Percentiles rank a stretch among this genome's conserved stretches.
Conservation (phyloP, 2,797 vertebrate species). For the Enteromius mattozi region DNA sequence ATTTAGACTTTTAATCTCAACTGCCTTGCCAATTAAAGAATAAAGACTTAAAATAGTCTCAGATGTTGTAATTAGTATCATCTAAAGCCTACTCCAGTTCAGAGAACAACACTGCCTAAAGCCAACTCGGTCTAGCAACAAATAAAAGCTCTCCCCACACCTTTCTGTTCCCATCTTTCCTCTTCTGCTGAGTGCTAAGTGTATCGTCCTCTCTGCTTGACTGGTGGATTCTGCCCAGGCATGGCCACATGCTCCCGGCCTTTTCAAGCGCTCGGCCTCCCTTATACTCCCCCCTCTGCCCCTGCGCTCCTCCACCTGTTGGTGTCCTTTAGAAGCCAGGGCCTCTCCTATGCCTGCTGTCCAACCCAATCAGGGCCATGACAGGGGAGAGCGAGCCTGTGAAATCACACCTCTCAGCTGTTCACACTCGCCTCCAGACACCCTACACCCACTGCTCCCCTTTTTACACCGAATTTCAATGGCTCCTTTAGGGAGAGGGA, state of each 20-base stretch:
- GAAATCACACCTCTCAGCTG: constrained; percentile 97
- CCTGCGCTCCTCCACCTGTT: constrained; percentile 88
- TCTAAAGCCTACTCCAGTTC: not conserved
- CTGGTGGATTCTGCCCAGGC: constrained; percentile 74
- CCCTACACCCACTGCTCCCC: constrained; percentile 76
- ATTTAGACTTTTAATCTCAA: not conserved
- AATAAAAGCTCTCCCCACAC: constrained; percentile 40
- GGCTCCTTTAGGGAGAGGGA: constrained; percentile 62
- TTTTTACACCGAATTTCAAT: constrained; percentile 77
- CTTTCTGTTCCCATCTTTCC: constrained; percentile 47
- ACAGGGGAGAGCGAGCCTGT: constrained; percentile 85
- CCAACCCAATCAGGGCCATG: constrained; percentile 92
- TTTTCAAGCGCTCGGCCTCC: constrained; percentile 79
- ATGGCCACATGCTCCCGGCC: constrained; percentile 75
- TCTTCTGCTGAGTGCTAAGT: constrained; percentile 57
- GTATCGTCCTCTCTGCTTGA: constrained; percentile 70
- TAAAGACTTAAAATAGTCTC: not conserved
- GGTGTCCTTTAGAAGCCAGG: constrained; percentile 90
- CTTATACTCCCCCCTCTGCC: constrained; percentile 79
- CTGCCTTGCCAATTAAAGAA: not conserved
- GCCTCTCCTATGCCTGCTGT: constrained; percentile 90
- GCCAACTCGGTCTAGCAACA: constrained; percentile 15
- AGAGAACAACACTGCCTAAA: not conserved
- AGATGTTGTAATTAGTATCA: not conserved
- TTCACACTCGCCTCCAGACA: constrained; percentile 83